A percentile compares a stretch with the other conserved stretches of the same genome.
Evolutionary conservation across 2,797 vertebrate genomes (phyloP).

Genomic region (Paramormyrops hopkinsi): DNA sequence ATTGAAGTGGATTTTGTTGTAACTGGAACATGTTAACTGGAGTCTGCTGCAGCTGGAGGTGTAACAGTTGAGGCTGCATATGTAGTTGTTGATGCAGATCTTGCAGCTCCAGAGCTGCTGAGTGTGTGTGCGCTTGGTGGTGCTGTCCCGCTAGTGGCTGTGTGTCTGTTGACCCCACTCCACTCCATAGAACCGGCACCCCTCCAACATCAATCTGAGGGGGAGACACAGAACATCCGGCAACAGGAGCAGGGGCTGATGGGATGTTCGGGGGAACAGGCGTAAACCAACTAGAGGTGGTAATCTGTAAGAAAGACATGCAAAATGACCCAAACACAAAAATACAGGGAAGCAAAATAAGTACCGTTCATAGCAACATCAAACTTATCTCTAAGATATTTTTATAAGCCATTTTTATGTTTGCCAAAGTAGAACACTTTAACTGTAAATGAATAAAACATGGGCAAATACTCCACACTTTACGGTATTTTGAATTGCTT

Average conservation of each 20-base stretch:
- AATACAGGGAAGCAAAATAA: neutral
- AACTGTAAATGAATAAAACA: neutral
- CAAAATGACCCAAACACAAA: slow-evolving; percentile 17
- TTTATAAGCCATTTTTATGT: neutral
- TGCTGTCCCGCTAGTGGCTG: slow-evolving; percentile 41
- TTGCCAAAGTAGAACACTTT: neutral
- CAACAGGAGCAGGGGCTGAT: slow-evolving; percentile 39
- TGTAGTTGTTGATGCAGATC: slow-evolving; percentile 53
- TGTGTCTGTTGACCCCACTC: slow-evolving; percentile 37
- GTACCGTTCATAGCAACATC: slow-evolving; percentile 8
- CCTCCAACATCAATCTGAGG: slow-evolving; percentile 50
- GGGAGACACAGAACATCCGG: slow-evolving; percentile 45
- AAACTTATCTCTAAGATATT: neutral
- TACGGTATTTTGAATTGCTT: neutral
- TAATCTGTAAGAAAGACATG: slow-evolving; percentile 40
- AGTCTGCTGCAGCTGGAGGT: slow-evolving; percentile 57
- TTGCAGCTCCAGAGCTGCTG: slow-evolving; percentile 45
- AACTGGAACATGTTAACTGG: slow-evolving; percentile 45
- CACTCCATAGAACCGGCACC: slow-evolving; percentile 36
- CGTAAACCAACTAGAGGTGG: slow-evolving; percentile 60
- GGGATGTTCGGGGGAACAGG: slow-evolving; percentile 50
- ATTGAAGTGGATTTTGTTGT: slow-evolving; percentile 43
- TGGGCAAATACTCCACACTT: neutral
- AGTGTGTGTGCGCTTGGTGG: slow-evolving; percentile 40
- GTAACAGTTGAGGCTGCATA: slow-evolving; percentile 50